Evolutionary conservation across 2,888 invertebrate species (phyloP), one percentile per base, ranked within the genome.

Genomic region (Crepidodera aurea): DNA sequence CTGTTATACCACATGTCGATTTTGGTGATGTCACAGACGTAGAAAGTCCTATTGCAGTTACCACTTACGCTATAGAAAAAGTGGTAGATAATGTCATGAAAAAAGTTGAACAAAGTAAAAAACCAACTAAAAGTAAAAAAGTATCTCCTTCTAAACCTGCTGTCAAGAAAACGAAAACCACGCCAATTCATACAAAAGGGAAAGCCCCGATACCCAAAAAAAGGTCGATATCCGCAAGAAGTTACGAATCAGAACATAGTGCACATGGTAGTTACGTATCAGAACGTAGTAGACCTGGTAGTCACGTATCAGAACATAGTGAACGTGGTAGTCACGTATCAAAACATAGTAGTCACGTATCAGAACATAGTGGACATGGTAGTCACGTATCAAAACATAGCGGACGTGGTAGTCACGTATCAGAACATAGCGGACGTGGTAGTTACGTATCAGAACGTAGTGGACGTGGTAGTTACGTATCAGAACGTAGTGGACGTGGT

Each of bases 1-100:
- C 73, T 2, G 72, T 75, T 22, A 70, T 63, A 53, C 74, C 73
- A 0, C 75, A 73, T 44, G 75, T 75, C 0, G 74, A 74, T 57
- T 75, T 75, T 51, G 73, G 69, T 8, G 64, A 54, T 39, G 50
- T 40, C 10, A 40, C 32, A 22, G 60, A 40, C 10, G 51, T 25
- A n/a, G 44, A 32, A 25, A 39, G 32, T 19, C 27, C 48, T 40
- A 42, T 2, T 6, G 39, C 18, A 1, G 27, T 46, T 3, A n/a
- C 10, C 3, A 2, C 7, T 7, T 46, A n/a, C 25, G 6, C 46
- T 4, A n/a, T 46, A 7, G 25, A 25, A 3, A 46, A 46, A 25
- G 1, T 46, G 1, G n/a, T 46, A 12, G 46, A 46, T 7, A 25
- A 25, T 12, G 22, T 46, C 25, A 25, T 25, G 22, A 22, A 18